phyloP scores from a whole-genome alignment of 2,797 vertebrate species.

The Onychomys arenicola region DNA sequence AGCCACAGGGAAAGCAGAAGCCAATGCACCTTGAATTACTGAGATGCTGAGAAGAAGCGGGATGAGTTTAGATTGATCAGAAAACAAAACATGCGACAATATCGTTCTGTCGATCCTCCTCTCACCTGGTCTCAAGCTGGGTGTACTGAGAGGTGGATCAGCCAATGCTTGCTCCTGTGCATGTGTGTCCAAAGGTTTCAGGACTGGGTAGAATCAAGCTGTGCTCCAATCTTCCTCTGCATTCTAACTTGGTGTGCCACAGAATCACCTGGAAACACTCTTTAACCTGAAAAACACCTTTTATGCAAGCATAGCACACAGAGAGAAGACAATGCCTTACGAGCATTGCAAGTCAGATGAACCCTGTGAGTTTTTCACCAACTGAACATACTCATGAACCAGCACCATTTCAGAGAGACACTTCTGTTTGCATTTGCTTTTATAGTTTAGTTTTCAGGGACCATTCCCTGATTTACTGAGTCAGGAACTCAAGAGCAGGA shows the following conservation, averaged over 20 bases:
- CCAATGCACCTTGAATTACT: background rate
- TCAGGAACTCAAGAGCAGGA: slow-evolving; percentile 16
- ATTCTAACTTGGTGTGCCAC: background rate
- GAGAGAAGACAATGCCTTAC: background rate
- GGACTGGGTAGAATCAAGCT: background rate
- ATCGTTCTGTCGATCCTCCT: background rate
- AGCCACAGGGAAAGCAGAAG: slow-evolving; percentile 28
- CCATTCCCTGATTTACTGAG: background rate
- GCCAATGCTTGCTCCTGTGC: background rate
- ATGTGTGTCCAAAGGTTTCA: background rate
- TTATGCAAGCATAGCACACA: background rate
- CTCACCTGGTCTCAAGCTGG: background rate
- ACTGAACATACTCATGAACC: background rate
- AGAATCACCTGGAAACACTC: slow-evolving; percentile 26
- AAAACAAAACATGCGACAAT: background rate
- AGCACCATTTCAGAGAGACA: background rate
- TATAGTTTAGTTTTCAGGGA: slow-evolving; percentile 7
- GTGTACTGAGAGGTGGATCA: background rate
- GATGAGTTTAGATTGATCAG: background rate
- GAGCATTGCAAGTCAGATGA: background rate
- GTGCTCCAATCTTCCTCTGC: background rate
- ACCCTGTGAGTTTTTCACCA: background rate
- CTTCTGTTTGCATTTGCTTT: background rate
- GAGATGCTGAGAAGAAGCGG: background rate
- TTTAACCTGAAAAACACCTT: slow-evolving; percentile 10